These are phyloP conservation scores for Passerina amoena DNA, from an alignment of 2,113 vertebrate genomes.

Conservation along the genomic window DNA sequence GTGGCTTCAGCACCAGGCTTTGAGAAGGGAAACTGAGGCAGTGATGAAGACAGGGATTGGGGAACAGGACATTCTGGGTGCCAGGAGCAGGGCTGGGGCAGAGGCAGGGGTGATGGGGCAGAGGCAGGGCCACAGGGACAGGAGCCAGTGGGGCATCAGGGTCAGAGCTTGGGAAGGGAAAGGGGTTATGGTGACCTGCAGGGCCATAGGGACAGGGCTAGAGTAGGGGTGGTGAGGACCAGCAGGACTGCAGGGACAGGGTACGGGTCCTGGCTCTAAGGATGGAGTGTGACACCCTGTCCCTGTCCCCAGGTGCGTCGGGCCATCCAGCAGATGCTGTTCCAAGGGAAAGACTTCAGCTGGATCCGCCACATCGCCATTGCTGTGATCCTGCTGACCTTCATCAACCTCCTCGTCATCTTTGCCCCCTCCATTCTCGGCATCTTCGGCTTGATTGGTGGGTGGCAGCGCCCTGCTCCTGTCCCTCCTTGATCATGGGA, in stretches of 20 bases:
- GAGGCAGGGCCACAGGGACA: background rate
- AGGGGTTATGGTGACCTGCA: background rate
- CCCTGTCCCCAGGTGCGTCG: conserved; percentile 83
- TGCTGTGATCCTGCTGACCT: conserved; percentile 81
- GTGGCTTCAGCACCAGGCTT: background rate
- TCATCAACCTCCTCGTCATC: conserved; percentile 95
- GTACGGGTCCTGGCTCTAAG: background rate
- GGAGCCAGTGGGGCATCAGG: background rate
- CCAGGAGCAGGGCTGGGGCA: background rate
- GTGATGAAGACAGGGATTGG: background rate
- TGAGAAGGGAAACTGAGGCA: background rate
- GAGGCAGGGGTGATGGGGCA: background rate
- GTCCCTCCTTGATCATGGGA: background rate
- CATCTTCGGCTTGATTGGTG: conserved; percentile 96
- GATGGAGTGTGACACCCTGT: background rate
- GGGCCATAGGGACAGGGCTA: background rate
- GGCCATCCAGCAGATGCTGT: conserved; percentile 94
- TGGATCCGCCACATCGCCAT: conserved; percentile 89
- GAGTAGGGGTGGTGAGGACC: background rate
- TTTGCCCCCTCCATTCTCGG: conserved; percentile 95
- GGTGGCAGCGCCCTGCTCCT: background rate
- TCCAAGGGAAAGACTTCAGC: conserved; percentile 88
- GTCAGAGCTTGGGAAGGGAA: background rate
- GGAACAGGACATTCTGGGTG: background rate
- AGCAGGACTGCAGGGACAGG: background rate